Base-by-base conservation (phyloP, 2,113 vertebrate genomes). In the Balaenoptera acutorostrata region DNA sequence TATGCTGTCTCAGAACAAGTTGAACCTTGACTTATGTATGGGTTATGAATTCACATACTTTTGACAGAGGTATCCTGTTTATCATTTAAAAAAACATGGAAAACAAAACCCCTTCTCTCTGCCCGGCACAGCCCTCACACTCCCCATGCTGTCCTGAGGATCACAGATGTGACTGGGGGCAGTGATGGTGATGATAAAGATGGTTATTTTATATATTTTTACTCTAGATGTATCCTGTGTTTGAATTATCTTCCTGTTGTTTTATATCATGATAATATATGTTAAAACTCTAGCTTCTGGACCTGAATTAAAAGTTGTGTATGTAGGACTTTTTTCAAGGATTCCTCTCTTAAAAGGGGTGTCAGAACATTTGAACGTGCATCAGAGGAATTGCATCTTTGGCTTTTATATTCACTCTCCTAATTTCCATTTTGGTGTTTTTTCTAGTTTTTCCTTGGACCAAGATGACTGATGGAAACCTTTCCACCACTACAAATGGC, bases 381-480 rank as follows among this genome's bases (percentile, higher is more conserved):
- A 0, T 33, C 10, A 23, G 31, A 8, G 3, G 59, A 31, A 18
- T 5, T 11, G 63, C 1, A 1, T 21, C 25, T 75, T 68, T 36
- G 85, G 69, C 44, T 49, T 69, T 93, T 29, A 3, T 3, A 1
- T 72, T 31, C 9, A 59, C 20, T 29, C 64, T 78, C 49, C 66
- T 20, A 68, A 44, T 71, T 29, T 14, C 36, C 33, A 0, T 52
- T 18, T 93, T 68, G 86, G 41, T 92, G 12, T 20, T 49, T 55
- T 93, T 49, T 82, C 44, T 87, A 98, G 97, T 98, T 97, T 69
- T 97, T 98, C 98, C 95, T 96, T 98, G 98, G 95, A 94, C 97
- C 98, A 99, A 99, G 98, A 98, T 98, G 98, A 97, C 97, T 8
- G 98, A 98, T 95, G 90, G 97, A 21, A 98, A 94, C 81, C 89